phyloP scores from a whole-genome alignment of 1,140 invertebrate species.

The Hylaeus anthracinus region DNA sequence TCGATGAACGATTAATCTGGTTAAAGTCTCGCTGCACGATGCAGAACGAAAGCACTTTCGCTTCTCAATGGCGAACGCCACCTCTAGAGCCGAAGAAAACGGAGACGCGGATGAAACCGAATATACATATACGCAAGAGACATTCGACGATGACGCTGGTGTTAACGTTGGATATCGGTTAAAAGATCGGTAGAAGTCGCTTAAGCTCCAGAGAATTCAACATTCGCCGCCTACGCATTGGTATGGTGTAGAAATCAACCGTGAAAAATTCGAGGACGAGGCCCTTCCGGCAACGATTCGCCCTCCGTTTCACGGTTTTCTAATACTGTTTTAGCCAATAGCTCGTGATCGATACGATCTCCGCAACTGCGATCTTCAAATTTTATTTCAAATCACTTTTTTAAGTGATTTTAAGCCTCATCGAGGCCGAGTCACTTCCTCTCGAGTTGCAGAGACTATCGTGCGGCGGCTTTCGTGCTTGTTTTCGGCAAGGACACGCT shows the following conservation, averaged over 20 bases:
- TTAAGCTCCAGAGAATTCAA: background rate
- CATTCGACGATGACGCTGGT: background rate
- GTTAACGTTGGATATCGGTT: background rate
- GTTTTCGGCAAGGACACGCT: background rate
- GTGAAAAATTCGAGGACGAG: background rate
- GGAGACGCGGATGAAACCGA: background rate
- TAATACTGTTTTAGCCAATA: background rate
- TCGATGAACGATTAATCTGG: slow-evolving; percentile 9
- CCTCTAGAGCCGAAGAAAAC: background rate
- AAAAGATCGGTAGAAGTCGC: slow-evolving; percentile 9
- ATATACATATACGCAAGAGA: background rate
- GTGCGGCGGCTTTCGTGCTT: too few relatives aligned
- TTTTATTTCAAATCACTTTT: too few relatives aligned
- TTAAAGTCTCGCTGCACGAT: slow-evolving; percentile 6
- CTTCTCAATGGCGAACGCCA: background rate
- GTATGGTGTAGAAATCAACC: background rate
- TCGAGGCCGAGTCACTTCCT: too few relatives aligned
- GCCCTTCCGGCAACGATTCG: background rate
- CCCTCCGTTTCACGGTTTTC: background rate
- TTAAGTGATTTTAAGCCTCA: too few relatives aligned
- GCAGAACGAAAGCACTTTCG: slow-evolving; percentile 3
- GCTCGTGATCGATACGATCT: background rate
- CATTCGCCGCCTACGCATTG: background rate
- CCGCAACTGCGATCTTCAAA: too few relatives aligned
- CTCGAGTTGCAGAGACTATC: too few relatives aligned